Evolutionary conservation across 2,113 vertebrate genomes (phyloP).

Genomic region (Cinclus mexicanus): DNA sequence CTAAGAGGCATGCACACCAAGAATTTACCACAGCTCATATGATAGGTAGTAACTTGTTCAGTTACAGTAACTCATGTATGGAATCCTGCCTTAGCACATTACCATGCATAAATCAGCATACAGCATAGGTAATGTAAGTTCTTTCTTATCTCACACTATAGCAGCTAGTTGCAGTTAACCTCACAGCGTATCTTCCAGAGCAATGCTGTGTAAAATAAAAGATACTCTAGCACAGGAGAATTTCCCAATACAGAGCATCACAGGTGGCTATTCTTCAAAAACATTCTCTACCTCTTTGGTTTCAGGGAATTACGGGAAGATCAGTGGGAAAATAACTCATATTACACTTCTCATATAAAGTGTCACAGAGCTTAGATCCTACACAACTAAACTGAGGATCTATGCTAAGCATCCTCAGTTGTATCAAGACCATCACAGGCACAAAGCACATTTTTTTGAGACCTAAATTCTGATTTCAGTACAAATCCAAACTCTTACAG

Average conservation of each 20-base stretch:
- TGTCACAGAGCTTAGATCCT: not conserved
- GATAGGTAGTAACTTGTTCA: not conserved
- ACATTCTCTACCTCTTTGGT: not conserved
- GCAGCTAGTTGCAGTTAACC: not conserved
- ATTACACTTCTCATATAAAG: not conserved
- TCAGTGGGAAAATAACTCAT: not conserved
- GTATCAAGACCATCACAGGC: not conserved
- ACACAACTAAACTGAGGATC: not conserved
- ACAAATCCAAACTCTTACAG: not conserved
- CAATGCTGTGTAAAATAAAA: not conserved
- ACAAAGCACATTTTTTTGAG: not conserved
- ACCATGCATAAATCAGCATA: not conserved
- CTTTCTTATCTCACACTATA: not conserved
- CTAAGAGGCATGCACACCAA: not conserved
- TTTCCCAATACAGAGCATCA: not conserved
- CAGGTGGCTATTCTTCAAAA: not conserved
- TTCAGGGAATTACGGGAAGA: not conserved
- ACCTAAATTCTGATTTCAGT: not conserved
- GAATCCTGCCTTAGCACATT: not conserved
- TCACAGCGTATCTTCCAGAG: not conserved
- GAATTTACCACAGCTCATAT: not conserved
- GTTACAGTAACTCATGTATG: not conserved
- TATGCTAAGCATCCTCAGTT: not conserved
- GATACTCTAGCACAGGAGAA: not conserved
- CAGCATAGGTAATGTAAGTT: accelerated